Evolutionary conservation across 92 coral and sea anemone species (phyloP).

Genomic region (Zoanthus sansibaricus): DNA sequence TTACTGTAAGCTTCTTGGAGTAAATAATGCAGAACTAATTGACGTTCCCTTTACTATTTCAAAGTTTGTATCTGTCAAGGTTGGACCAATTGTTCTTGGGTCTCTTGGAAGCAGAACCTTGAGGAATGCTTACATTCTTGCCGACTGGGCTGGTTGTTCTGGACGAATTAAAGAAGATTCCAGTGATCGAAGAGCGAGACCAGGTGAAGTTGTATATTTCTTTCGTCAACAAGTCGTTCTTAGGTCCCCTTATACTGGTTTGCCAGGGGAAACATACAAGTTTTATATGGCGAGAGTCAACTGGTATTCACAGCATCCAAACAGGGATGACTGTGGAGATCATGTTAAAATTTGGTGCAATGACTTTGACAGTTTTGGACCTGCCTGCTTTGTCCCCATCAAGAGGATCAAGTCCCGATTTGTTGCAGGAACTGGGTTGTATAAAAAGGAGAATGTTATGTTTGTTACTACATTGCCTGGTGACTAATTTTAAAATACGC

Average conservation of each 20-base stretch:
- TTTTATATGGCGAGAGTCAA: conserved; percentile 59
- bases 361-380: conserved; percentile 50
- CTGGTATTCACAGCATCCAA: conserved; percentile 54
- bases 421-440: conserved; percentile 36
- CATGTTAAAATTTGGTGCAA: conserved; percentile 47
- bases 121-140: conserved; percentile 63
- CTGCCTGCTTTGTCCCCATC: conserved; percentile 56
- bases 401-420: conserved; percentile 48
- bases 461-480: conserved; percentile 56
- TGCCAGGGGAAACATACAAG: conserved; percentile 26
- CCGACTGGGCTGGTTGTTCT: conserved; percentile 62
- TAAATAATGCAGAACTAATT: conserved; percentile 23
- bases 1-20: conserved; percentile 55
- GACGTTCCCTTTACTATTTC: conserved; percentile 63
- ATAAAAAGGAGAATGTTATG: conserved; percentile 43
- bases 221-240: conserved; percentile 20
- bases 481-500: background rate
- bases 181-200: conserved; percentile 11
- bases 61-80: background rate
- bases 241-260: background rate
- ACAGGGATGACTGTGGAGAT: conserved; percentile 17
- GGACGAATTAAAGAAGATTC: conserved; percentile 20
- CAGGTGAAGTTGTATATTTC: conserved; percentile 48
- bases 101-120: conserved; percentile 56
- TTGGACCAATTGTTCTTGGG: conserved; percentile 57